Evolutionary conservation across 2,888 invertebrate genomes (phyloP), one percentile per base, ranked within the genome.

Genomic region (Oscheius onirici): DNA sequence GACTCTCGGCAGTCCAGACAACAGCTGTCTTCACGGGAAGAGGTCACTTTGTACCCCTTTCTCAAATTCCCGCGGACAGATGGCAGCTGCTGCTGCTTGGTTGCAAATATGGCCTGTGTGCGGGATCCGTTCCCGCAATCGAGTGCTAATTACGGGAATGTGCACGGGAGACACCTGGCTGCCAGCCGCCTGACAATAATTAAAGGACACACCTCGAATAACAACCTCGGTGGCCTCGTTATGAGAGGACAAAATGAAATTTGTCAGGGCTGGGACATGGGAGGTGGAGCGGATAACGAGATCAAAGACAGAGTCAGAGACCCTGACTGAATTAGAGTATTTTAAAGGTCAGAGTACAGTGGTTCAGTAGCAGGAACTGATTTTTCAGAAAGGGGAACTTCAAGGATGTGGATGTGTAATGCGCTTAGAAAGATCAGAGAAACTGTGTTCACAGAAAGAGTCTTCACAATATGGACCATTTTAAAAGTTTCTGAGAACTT

Each of bases 111-210:
- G 58, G 58, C 1, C 17, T 10, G n/a, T 26, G 15, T 17, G 57
- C 40, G 58, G 17, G 41, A 58, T 6, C 41, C 13, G 58, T n/a
- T 40, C 58, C 15, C 40, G 41, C 34, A 41, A 11, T 10, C 10
- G 11, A 17, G 41, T 11, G 58, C 41, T 58, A 58, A 58, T 58
- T 58, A 34, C 34, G 34, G 34, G 34, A 34, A 34, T 34, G 34
- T 8, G 34, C 5, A 3, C 34, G 3, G 58, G 58, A n/a, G 40
- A 34, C 58, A 58, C 58, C 58, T 58, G 58, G 52, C 52, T 34
- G 41, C n/a, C 58, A 58, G 58, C 58, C 58, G 58, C 3, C 58
- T 58, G 58, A 6, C 58, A 40, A 34, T 34, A 58, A 58, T 58
- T 58, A 58, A 41, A 58, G 58, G 58, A 34, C 58, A 57, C 17